Percentiles rank a stretch among this genome's conserved stretches.
Evolutionary conservation across 1,140 invertebrate species (phyloP).

Genomic region (Eupeodes corollae): DNA sequence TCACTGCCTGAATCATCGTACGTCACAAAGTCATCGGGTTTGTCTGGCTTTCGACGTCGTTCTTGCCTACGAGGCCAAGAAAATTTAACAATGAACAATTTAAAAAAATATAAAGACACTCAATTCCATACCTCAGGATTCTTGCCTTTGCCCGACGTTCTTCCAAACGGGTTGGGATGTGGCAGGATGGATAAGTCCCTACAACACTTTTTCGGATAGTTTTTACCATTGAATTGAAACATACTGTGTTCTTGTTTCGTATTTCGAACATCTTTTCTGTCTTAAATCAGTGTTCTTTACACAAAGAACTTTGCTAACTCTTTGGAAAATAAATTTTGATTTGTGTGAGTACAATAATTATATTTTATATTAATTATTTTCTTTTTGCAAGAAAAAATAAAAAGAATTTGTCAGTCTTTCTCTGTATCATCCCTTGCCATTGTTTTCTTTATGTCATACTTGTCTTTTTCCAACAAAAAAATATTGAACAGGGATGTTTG

Average conservation of each 20-base stretch:
- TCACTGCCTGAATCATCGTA: slow-evolving; percentile 79
- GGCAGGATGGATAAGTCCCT: slow-evolving; percentile 61
- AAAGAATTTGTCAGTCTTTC: too few species aligned
- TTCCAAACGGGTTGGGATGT: slow-evolving; percentile 54
- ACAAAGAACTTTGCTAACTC: too few species aligned
- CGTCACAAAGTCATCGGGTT: slow-evolving; percentile 78
- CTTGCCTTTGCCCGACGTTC: slow-evolving; percentile 56
- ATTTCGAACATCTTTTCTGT: slow-evolving; percentile 8
- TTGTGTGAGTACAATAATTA: too few species aligned
- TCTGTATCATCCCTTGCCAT: too few species aligned
- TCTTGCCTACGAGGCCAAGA: slow-evolving; percentile 41
- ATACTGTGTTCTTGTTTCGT: slow-evolving; percentile 10
- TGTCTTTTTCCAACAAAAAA: too few species aligned
- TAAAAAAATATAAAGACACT: neutral
- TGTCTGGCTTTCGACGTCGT: slow-evolving; percentile 65
- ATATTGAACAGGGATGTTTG: too few species aligned
- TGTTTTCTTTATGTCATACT: too few species aligned
- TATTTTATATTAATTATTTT: too few species aligned
- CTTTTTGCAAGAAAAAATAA: too few species aligned
- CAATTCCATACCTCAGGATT: slow-evolving; percentile 39
- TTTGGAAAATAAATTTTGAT: too few species aligned
- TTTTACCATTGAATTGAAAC: slow-evolving; percentile 37
- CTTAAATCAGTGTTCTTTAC: too few species aligned
- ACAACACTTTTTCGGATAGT: slow-evolving; percentile 36
- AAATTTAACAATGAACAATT: slow-evolving; percentile 1